Percentiles rank a stretch among this genome's conserved stretches.
These are phyloP conservation scores for Tinea semifulvella DNA, from an alignment of 2,888 invertebrate genomes.

Conservation along the genomic window DNA sequence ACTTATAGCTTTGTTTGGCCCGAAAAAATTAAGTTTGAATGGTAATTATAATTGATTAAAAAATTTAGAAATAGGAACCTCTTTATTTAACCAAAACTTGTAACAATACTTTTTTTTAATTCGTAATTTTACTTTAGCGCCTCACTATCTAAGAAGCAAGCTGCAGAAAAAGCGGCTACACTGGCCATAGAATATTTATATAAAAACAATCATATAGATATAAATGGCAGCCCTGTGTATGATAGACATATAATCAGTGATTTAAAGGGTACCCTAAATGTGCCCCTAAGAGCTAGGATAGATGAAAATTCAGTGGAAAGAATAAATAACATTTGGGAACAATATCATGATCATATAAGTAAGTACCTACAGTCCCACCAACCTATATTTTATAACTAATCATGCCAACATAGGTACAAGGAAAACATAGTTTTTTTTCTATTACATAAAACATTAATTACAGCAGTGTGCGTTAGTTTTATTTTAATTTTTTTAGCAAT, in stretches of 20 bases:
- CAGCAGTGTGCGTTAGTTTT: no score
- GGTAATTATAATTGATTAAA: conserved; percentile 27
- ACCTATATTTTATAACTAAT: no score
- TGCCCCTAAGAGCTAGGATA: conserved; percentile 35
- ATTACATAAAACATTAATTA: no score
- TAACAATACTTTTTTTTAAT: conserved; percentile 11
- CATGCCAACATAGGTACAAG: no score
- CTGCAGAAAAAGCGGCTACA: conserved; percentile 60
- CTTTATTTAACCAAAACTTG: not conserved
- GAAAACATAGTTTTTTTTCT: no score
- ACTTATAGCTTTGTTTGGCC: conserved; percentile 68
- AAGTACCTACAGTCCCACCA: conserved; percentile 31
- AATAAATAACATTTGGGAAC: conserved; percentile 46
- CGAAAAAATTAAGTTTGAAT: conserved; percentile 57
- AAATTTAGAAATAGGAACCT: no score
- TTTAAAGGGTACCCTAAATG: conserved; percentile 34
- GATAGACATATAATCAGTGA: conserved; percentile 38
- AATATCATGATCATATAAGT: conserved; percentile 54
- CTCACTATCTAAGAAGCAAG: conserved; percentile 59
- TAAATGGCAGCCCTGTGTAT: conserved; percentile 57
- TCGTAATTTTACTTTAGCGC: conserved; percentile 36
- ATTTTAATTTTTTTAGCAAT: no score
- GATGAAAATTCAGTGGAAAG: conserved; percentile 37
- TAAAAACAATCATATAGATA: conserved; percentile 48
- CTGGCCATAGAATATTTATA: conserved; percentile 65